These are phyloP conservation scores for Channa maculata DNA, from an alignment of 2,113 vertebrate genomes.

Conservation along the genomic window DNA sequence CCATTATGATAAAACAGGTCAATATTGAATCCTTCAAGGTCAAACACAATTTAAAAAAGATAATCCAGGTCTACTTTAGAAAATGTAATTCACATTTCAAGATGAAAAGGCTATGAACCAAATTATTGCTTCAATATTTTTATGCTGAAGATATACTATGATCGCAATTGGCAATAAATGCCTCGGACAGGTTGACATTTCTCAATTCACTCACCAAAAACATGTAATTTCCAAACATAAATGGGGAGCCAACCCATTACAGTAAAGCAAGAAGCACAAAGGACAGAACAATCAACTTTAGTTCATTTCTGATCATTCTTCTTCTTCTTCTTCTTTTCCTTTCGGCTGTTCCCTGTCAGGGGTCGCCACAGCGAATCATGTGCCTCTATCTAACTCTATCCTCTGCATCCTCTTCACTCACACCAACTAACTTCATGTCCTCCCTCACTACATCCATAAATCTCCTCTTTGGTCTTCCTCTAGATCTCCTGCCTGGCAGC, in stretches of 20 bases:
- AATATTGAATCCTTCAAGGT: background rate
- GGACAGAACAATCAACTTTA: background rate
- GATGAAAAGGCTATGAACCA: slow-evolving; percentile 22
- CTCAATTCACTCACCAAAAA: background rate
- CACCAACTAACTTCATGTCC: no score
- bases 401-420: no score
- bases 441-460: no score
- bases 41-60: background rate
- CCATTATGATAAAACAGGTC: background rate
- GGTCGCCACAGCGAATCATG: no score
- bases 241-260: background rate
- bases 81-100: background rate
- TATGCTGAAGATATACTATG: slow-evolving; percentile 8
- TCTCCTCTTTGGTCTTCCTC: no score
- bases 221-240: background rate
- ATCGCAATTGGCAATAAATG: slow-evolving; percentile 38
- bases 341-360: no score
- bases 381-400: no score
- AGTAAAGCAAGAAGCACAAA: background rate
- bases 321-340: no score
- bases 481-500: no score
- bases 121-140: background rate
- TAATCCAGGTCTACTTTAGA: background rate
- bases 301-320: background rate
- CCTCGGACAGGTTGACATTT: slow-evolving; percentile 14